phyloP scores from a whole-genome alignment of 2,113 vertebrate species.

The Chaetorhynchus papuensis region DNA sequence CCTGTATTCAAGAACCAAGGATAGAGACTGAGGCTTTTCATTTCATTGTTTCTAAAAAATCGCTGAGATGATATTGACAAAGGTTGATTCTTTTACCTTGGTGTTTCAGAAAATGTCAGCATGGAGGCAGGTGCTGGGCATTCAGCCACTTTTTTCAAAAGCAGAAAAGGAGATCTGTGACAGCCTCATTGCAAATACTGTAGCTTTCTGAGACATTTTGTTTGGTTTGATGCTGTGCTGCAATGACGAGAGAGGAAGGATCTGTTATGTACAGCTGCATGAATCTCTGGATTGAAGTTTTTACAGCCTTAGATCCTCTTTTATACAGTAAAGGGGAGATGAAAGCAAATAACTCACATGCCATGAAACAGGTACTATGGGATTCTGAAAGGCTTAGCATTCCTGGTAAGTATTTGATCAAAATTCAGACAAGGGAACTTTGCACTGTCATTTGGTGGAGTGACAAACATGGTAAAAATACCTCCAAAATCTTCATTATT shows the following conservation, averaged over 20 bases:
- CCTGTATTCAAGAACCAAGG: conserved; percentile 51
- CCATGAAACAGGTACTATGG: conserved; percentile 73
- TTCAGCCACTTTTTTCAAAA: conserved; percentile 66
- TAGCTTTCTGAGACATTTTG: conserved; percentile 76
- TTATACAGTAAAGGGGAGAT: conserved; percentile 75
- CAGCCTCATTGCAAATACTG: conserved; percentile 62
- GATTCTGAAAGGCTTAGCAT: conserved; percentile 68
- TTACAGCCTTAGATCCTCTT: conserved; percentile 76
- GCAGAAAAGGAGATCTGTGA: conserved; percentile 45
- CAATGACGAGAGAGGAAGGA: conserved; percentile 70
- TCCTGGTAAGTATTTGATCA: conserved; percentile 72
- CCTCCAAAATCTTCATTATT: conserved; percentile 65
- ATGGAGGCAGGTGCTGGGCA: conserved; percentile 71
- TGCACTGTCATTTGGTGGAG: conserved; percentile 56
- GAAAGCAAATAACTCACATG: conserved; percentile 75
- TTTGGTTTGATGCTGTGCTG: conserved; percentile 76
- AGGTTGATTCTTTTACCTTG: conserved; percentile 73
- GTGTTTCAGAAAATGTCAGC: conserved; percentile 74
- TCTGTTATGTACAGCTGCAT: conserved; percentile 75
- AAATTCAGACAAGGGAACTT: conserved; percentile 72
- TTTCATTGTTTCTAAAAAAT: conserved; percentile 73
- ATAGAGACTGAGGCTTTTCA: conserved; percentile 58
- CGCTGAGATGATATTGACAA: conserved; percentile 63
- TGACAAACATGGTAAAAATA: conserved; percentile 70
- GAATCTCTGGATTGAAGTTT: conserved; percentile 77